phyloP scores from a whole-genome alignment of 2,888 invertebrate genomes.

The Nephrotoma guestfalica region DNA sequence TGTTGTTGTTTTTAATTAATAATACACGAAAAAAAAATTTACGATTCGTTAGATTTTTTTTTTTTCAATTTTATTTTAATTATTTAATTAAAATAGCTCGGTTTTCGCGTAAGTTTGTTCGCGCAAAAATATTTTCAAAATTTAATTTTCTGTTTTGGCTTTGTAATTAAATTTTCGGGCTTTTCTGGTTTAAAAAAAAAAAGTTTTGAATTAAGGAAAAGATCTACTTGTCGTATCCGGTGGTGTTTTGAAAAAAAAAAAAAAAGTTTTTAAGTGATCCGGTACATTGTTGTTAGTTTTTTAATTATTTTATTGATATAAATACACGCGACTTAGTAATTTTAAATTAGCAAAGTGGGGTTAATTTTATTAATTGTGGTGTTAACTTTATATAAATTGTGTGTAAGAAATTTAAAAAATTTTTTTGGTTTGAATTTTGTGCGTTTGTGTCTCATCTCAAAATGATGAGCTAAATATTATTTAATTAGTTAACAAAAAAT shows the following conservation, averaged over 20 bases:
- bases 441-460: background rate
- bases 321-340: background rate
- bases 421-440: background rate
- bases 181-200: background rate
- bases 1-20: background rate
- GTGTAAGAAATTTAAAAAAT: background rate
- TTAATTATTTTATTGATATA: background rate
- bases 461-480: background rate
- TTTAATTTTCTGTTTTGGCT: background rate
- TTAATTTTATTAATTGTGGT: background rate
- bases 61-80: background rate
- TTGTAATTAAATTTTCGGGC: background rate
- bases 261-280: background rate
- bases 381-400: background rate
- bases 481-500: background rate
- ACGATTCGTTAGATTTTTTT: background rate
- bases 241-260: background rate
- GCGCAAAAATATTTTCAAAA: background rate
- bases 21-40: background rate
- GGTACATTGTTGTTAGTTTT: background rate
- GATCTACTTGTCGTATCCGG: background rate
- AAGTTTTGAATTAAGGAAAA: background rate
- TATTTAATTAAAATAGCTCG: background rate
- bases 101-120: background rate
- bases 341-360: background rate